Evolutionary conservation across 37 sponge, comb jelly and placozoan genomes (phyloP).

Genomic region (Chondrilla cf. caribensis): DNA sequence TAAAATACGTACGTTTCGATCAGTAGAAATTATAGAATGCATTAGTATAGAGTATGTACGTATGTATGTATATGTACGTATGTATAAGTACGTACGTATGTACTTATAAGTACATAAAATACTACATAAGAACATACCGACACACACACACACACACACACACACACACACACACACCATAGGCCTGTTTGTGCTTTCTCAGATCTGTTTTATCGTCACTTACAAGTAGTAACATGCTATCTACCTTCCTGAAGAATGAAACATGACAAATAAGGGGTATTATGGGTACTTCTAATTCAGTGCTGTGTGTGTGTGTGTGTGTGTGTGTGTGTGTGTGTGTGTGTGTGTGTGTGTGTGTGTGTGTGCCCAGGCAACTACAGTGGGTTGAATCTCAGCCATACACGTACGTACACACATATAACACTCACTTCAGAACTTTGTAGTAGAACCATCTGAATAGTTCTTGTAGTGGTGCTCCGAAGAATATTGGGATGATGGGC

Average conservation of each 20-base stretch:
- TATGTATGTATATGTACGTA: neutral
- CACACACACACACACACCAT: conserved; percentile 37
- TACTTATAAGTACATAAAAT: neutral
- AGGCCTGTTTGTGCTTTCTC: conserved; percentile 67
- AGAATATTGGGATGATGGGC: neutral
- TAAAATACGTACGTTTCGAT: neutral
- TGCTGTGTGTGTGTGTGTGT: neutral
- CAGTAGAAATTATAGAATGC: neutral
- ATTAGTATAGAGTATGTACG: neutral
- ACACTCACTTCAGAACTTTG: conserved; percentile 41
- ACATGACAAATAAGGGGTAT: neutral
- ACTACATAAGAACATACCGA: too few species aligned
- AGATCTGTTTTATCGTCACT: conserved; percentile 61
- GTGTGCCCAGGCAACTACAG: too few species aligned
- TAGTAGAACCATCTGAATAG: conserved; percentile 53
- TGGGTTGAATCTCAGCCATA: too few species aligned
- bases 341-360: neutral
- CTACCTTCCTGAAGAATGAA: conserved; percentile 42
- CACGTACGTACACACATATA: too few species aligned
- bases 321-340: neutral
- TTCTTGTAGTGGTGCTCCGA: conserved; percentile 58
- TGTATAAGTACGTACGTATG: neutral
- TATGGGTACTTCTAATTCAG: neutral
- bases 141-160: conserved; percentile 13
- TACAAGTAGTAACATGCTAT: conserved; percentile 54